A percentile compares a stretch with the other conserved stretches of the same genome.
Evolutionary conservation across 2,888 invertebrate species (phyloP).

Genomic region (Xanthorhoe spadicearia): DNA sequence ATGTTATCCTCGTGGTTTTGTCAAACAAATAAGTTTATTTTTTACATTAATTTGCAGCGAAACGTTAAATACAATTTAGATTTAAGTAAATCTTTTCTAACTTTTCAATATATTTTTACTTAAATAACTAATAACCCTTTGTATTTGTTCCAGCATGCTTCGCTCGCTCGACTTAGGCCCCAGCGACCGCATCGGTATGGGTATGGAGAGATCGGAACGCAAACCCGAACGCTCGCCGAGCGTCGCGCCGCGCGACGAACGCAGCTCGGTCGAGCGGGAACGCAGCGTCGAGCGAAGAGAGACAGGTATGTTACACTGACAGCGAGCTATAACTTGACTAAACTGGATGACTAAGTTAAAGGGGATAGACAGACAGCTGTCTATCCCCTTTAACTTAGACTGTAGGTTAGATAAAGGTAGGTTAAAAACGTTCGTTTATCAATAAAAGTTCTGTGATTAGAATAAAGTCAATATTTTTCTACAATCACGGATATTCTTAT

Average conservation of each 20-base stretch:
- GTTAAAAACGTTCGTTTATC: not conserved
- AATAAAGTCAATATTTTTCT: not conserved
- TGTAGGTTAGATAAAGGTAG: not conserved
- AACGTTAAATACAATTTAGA: too few relatives aligned
- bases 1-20: too few relatives aligned
- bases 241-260: conserved; percentile 65
- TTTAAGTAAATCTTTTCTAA: too few relatives aligned
- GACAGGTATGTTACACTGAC: conserved; percentile 64
- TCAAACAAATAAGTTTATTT: not conserved
- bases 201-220: conserved; percentile 67
- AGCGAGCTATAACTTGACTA: conserved; percentile 47
- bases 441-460: not conserved
- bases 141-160: conserved; percentile 86
- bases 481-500: not conserved
- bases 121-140: not conserved
- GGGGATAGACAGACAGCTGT: not conserved
- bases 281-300: conserved; percentile 74
- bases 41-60: not conserved
- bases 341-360: not conserved
- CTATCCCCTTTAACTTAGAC: too few relatives aligned
- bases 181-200: conserved; percentile 61
- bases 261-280: conserved; percentile 69
- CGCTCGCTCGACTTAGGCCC: conserved; percentile 89
- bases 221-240: conserved; percentile 81
- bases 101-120: not conserved